Conservation (phyloP, 2,797 vertebrate genomes). For the Rhinogobio ventralis region DNA sequence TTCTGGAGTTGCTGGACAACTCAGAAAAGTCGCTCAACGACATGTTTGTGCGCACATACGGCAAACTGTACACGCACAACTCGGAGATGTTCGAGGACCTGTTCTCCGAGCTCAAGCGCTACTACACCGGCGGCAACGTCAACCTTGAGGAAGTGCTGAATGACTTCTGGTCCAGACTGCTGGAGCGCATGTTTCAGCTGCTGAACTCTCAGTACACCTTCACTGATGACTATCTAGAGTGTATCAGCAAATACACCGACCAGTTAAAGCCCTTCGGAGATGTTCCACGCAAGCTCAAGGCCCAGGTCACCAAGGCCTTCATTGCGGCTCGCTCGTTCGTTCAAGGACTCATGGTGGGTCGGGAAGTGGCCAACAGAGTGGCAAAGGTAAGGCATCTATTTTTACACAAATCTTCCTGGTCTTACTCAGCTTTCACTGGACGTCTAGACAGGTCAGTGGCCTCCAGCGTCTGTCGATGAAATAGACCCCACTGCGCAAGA, state of each 20-base stretch:
- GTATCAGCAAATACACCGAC: conserved; percentile 94
- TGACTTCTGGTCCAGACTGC: conserved; percentile 94
- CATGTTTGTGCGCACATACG: conserved; percentile 92
- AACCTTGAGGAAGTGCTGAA: conserved; percentile 97
- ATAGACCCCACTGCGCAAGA: background rate
- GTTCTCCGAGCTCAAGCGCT: conserved; percentile 93
- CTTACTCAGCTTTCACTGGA: conserved; percentile 25
- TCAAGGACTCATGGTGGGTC: conserved; percentile 94
- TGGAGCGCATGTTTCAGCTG: conserved; percentile 96
- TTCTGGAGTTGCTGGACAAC: conserved; percentile 95
- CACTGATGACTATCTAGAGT: conserved; percentile 95
- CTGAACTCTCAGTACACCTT: conserved; percentile 96
- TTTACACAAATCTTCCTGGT: conserved; percentile 19
- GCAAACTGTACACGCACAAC: conserved; percentile 94
- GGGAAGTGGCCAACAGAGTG: conserved; percentile 94
- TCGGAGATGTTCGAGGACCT: conserved; percentile 96
- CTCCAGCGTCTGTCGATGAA: conserved; percentile 21
- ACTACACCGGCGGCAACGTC: conserved; percentile 94
- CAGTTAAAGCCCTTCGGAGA: conserved; percentile 96
- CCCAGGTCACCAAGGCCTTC: conserved; percentile 94
- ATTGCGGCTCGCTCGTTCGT: conserved; percentile 95
- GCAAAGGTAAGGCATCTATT: conserved; percentile 86
- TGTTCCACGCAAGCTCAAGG: conserved; percentile 91
- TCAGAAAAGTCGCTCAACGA: conserved; percentile 92
- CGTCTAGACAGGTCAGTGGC: conserved; percentile 40